Conservation (phyloP, 1,140 invertebrate species). For the Copidosoma floridanum region DNA sequence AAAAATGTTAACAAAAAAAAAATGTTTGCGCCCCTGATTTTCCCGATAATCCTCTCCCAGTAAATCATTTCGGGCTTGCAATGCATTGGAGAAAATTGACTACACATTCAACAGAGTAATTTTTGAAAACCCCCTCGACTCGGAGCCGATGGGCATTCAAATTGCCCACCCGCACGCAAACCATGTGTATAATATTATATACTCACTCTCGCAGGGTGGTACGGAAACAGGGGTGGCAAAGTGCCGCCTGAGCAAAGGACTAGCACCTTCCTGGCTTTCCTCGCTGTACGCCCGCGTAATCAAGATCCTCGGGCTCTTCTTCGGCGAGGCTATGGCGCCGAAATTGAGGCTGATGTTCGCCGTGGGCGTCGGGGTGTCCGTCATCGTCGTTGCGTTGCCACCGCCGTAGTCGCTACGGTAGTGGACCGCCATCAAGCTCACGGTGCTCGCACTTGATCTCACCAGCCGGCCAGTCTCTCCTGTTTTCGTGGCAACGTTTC, state of each 20-base stretch:
- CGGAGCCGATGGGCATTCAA: too few relatives aligned
- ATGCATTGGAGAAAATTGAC: too few relatives aligned
- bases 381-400: background rate
- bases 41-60: too few relatives aligned
- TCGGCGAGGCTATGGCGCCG: conserved; percentile 42
- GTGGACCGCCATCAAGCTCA: conserved; percentile 42
- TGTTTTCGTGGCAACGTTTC: too few relatives aligned
- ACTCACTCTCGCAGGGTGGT: conserved; percentile 42
- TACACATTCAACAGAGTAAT: too few relatives aligned
- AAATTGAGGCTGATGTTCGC: background rate
- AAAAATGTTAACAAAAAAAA: too few relatives aligned
- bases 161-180: background rate
- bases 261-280: conserved; percentile 57
- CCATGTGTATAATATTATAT: background rate
- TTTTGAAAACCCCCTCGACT: too few relatives aligned
- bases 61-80: too few relatives aligned
- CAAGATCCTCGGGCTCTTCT: conserved; percentile 65
- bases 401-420: conserved; percentile 43
- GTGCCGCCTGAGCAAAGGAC: conserved; percentile 41
- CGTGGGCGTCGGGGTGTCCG: background rate
- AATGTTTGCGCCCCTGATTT: too few relatives aligned
- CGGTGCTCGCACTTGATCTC: conserved; percentile 47
- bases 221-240: conserved; percentile 26
- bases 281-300: conserved; percentile 71
- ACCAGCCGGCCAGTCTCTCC: conserved; percentile 42